phyloP scores from a whole-genome alignment of 1,140 invertebrate genomes.

The Drosophila malerkotliana region DNA sequence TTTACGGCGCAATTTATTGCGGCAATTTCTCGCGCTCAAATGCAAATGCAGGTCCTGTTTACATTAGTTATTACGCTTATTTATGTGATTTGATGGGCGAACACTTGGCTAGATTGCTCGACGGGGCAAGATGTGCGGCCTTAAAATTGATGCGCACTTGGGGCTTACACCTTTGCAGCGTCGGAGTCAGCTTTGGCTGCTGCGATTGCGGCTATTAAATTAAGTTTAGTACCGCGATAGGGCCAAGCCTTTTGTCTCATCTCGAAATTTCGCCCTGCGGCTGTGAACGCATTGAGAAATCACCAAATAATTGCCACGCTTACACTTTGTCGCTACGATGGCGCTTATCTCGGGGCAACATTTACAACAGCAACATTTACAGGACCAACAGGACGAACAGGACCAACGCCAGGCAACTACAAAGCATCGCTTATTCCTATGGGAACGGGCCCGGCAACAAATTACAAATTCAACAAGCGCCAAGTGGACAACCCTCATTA shows the following conservation, averaged over 20 bases:
- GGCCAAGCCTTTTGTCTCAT: conserved; percentile 69
- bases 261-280: conserved; percentile 1
- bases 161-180: conserved; percentile 28
- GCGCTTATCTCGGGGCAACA: conserved; percentile 74
- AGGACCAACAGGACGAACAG: conserved; percentile 5
- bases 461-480: conserved; percentile 82
- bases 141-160: conserved; percentile 71
- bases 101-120: conserved; percentile 61
- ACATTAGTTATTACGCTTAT: conserved; percentile 82
- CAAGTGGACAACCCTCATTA: conserved; percentile 83
- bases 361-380: conserved; percentile 48
- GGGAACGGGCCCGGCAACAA: conserved; percentile 69
- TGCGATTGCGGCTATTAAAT: conserved; percentile 69
- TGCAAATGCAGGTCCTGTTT: conserved; percentile 77
- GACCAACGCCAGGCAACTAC: conserved; percentile 33
- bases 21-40: conserved; percentile 77
- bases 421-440: conserved; percentile 63
- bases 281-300: conserved; percentile 63
- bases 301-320: conserved; percentile 79
- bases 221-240: conserved; percentile 76
- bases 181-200: conserved; percentile 14
- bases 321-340: conserved; percentile 74
- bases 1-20: conserved; percentile 76
- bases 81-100: conserved; percentile 59
- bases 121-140: conserved; percentile 26